Base-by-base conservation (phyloP, 2,888 invertebrate genomes). In the Metellina segmentata region DNA sequence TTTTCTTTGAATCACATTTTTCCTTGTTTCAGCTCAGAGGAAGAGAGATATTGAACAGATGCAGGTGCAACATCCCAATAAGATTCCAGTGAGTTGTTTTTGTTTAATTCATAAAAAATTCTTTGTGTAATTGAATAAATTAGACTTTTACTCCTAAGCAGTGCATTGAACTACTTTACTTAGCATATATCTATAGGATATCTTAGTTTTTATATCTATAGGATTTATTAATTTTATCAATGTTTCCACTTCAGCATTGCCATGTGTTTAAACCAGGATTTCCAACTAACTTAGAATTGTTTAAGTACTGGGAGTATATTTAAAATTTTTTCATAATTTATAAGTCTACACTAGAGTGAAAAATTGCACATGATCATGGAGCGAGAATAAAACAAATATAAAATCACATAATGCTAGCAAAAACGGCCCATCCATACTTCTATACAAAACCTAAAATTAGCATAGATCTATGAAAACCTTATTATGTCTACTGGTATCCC, bases 41-140 rank as follows among this genome's bases (percentile, higher is more conserved):
- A 94, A 95, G 82, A 95, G 95, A 93, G 96, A 96, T 94, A 96
- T 96, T 13, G 95, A 95, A 92, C 94, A 95, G 75, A 96, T 96
- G 11, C 94, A 95, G 70, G 95, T 95, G 87, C 95, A 95, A 87
- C 96, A 96, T 94, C 95, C 95, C 5, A 95, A 96, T 94, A 96
- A 96, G 94, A 95, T 96, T 82, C 95, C 95, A n/a, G 95, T 95
- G 93, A 94, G 94, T 94, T 52, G 19, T 61, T 61, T 61, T 61
- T 16, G 16, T 61, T 61, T 11, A 61, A 16, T 34, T 34, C 34
- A 34, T 34, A 61, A 52, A 75, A 19, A 69, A 16, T 69, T 69
- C 2, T 7, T 69, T 69, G n/a, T 69, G 7, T 16, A 69, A 69
- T 69, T 34, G 34, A 34, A 34, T 34, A 34, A 34, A 4, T 34